Conservation (phyloP, 53 echinoderm and acorn worm genomes). For the Apostichopus leukothele region DNA sequence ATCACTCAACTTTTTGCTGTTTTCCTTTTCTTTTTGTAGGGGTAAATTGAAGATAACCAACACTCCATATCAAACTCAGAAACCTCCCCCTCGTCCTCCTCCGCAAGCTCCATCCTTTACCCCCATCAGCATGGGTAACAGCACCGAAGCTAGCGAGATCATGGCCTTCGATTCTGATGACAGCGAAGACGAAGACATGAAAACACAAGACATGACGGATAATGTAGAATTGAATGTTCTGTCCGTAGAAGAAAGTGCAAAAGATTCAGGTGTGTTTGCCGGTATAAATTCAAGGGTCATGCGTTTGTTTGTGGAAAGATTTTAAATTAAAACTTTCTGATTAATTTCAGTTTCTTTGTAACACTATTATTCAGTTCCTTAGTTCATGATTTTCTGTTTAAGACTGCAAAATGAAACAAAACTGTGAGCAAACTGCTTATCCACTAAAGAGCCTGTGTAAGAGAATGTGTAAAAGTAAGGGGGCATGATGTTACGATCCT, state of each 20-base stretch:
- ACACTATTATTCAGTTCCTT: no score
- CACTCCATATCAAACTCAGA: conserved; percentile 5
- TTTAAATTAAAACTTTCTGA: no score
- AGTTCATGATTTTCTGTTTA: no score
- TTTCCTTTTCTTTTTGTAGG: conserved; percentile 8
- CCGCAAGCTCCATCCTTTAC: conserved; percentile 35
- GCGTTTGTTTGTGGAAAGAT: no score
- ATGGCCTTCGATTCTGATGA: conserved; percentile 98
- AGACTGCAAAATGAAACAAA: no score
- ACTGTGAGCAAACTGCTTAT: no score
- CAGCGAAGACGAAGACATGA: conserved; percentile 79
- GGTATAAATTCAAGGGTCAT: background rate
- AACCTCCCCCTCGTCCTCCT: conserved; percentile 11
- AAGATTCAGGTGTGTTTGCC: conserved; percentile 29
- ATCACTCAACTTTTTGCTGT: background rate
- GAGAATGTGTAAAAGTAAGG: no score
- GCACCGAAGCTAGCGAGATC: conserved; percentile 76
- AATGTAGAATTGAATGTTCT: conserved; percentile 28
- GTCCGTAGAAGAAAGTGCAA: conserved; percentile 34
- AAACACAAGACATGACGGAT: conserved; percentile 54
- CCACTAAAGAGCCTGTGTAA: no score
- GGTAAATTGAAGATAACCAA: conserved; percentile 46
- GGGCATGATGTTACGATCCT: no score
- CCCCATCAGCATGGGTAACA: conserved; percentile 49
- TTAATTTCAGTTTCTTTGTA: no score